Evolutionary conservation across 2,888 invertebrate species (phyloP).

Genomic region (Cactoblastis cactorum): DNA sequence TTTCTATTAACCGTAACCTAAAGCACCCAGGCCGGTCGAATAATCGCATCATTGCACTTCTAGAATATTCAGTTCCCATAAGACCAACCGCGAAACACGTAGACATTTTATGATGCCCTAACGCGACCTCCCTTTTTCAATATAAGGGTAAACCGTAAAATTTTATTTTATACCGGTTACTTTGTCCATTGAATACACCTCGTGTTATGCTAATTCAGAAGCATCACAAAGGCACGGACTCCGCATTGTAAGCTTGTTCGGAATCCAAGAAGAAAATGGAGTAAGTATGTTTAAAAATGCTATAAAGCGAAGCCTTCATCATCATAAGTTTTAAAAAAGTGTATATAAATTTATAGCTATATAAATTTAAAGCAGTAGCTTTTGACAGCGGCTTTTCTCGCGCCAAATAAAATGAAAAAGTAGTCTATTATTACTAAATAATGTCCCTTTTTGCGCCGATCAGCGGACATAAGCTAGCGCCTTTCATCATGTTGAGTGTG

Average conservation of each 20-base stretch:
- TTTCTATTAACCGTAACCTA: slow-evolving; percentile 22
- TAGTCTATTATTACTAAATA: too few relatives aligned
- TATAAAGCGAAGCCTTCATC: too few relatives aligned
- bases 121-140: slow-evolving; percentile 62
- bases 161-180: slow-evolving; percentile 70
- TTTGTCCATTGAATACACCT: slow-evolving; percentile 70
- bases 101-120: slow-evolving; percentile 60
- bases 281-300: too few relatives aligned
- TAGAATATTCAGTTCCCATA: slow-evolving; percentile 57
- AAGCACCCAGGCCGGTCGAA: slow-evolving; percentile 17
- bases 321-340: too few relatives aligned
- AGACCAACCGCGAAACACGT: slow-evolving; percentile 42
- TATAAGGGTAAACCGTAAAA: slow-evolving; percentile 71
- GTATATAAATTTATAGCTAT: too few relatives aligned
- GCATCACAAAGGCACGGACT: slow-evolving; percentile 59
- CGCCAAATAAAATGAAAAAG: too few relatives aligned
- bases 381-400: too few relatives aligned
- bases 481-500: too few relatives aligned
- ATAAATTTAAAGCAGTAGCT: too few relatives aligned
- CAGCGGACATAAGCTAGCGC: too few relatives aligned
- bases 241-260: slow-evolving; percentile 41
- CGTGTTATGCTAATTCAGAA: slow-evolving; percentile 66
- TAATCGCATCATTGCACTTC: slow-evolving; percentile 33
- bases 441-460: too few relatives aligned
- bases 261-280: background rate